Base-by-base conservation (phyloP, 1,140 invertebrate species). In the Alviniconcha marisindica region DNA sequence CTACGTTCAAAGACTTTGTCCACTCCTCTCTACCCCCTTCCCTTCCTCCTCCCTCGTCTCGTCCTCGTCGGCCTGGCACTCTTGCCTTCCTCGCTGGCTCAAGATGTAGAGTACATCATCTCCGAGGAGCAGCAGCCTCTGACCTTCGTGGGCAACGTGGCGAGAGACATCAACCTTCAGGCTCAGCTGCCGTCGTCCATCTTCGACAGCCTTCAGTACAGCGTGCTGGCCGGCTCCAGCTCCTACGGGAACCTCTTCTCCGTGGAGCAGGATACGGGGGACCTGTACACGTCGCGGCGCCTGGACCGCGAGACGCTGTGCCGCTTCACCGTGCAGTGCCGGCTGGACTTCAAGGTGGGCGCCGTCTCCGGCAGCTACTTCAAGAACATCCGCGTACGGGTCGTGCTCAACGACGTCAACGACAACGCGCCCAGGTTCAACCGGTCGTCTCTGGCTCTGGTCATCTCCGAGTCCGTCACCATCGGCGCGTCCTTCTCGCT, bases 191-290 rank as follows among this genome's bases (percentile, higher is more conserved):
- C 80, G 0, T 33, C 77, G 3, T 33, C 18, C 1, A 56, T 83
- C 24, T 84, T 83, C 69, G 31, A 84, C 24, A 83, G 69, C 24
- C 63, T 88, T 2, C 77, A 83, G 28, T 88, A 83, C 82, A 88
- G 82, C 73, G 82, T 87, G n/a, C 80, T 87, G 44, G 77, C 77
- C 36, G 60, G 81, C 14, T 80, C 78, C 38, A 44, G 60, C 51
- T 63, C 82, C 81, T 44, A 80, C 40, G 83, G 69, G 7, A 33
- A 56, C 24, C 81, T 82, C 14, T 98, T 98, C 90, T 96, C 95
- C 88, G 97, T 99, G 73, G 96, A 96, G 63, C 97, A 98, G 93
- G 97, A 98, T 90, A 96, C 96, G 0, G 97, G 97, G 0, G 95
- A 97, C 4, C 96, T 99, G 21, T 94, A 97, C 77, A 87, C 85